Conservation (phyloP, 2,888 invertebrate genomes). For the Andrena fulva region DNA sequence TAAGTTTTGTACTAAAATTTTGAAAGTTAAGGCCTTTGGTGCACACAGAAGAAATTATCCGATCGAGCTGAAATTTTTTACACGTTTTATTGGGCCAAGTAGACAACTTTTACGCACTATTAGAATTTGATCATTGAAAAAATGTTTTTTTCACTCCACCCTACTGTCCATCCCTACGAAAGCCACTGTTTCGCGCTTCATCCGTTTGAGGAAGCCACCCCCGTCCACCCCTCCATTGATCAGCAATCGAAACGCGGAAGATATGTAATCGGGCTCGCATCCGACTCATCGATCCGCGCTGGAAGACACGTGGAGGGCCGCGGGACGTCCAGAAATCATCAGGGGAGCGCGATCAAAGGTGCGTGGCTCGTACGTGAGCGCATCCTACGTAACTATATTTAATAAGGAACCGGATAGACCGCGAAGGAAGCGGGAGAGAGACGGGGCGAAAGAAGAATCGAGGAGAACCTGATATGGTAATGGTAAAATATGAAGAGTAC, state of each 20-base stretch:
- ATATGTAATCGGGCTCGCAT: conserved; percentile 8
- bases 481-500: conserved; percentile 76
- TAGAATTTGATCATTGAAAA: no score
- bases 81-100: no score
- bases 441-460: conserved; percentile 44
- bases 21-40: no score
- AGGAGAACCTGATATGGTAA: conserved; percentile 79
- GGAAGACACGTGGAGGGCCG: neutral
- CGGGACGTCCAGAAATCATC: conserved; percentile 39
- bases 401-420: conserved; percentile 63
- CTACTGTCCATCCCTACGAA: neutral
- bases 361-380: conserved; percentile 45
- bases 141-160: no score
- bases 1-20: no score
- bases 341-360: conserved; percentile 32
- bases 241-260: neutral
- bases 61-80: no score
- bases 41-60: no score
- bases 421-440: conserved; percentile 7
- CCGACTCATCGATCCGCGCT: neutral
- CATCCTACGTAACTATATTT: conserved; percentile 66
- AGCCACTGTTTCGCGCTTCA: neutral
- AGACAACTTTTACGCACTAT: no score
- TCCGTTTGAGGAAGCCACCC: neutral
- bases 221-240: neutral